Evolutionary conservation across 1,140 invertebrate genomes (phyloP).

Genomic region (Drosophila cardini): DNA sequence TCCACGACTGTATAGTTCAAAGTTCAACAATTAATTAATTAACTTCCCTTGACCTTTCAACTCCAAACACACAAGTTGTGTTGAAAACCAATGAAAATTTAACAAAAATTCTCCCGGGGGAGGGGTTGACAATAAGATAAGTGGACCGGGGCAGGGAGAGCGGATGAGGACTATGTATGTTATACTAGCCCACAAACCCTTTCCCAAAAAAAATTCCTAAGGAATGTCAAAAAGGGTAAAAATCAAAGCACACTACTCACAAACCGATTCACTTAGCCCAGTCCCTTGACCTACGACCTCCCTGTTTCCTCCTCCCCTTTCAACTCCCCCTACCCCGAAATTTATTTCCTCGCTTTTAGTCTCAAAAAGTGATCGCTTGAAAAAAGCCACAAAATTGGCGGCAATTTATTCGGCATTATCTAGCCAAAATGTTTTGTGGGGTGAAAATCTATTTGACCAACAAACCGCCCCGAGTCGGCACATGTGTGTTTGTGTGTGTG

Average conservation of each 20-base stretch:
- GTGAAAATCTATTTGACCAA: conserved; percentile 22
- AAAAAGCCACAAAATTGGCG: conserved; percentile 72
- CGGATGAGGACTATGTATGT: no score
- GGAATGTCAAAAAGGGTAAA: conserved; percentile 43
- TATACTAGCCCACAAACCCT: neutral
- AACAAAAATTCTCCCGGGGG: neutral
- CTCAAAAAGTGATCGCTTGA: conserved; percentile 69
- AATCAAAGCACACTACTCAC: conserved; percentile 53
- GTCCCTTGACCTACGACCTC: conserved; percentile 32
- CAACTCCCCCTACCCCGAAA: neutral
- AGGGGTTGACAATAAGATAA: neutral
- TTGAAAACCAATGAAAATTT: neutral
- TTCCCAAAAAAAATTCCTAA: conserved; percentile 14
- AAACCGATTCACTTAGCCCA: conserved; percentile 8
- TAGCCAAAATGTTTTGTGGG: conserved; percentile 7
- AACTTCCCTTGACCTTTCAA: conserved; percentile 20
- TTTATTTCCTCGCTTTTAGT: conserved; percentile 42
- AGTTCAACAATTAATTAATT: conserved; percentile 57
- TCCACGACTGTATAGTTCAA: conserved; percentile 4
- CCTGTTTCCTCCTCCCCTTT: neutral
- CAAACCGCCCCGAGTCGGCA: conserved; percentile 1
- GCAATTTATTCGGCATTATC: conserved; percentile 70
- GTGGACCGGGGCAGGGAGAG: neutral
- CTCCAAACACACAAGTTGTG: neutral
- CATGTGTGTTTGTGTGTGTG: conserved; percentile 1